These are phyloP conservation scores for Papilio demoleus DNA, from an alignment of 2,888 invertebrate genomes.

Conservation along the genomic window DNA sequence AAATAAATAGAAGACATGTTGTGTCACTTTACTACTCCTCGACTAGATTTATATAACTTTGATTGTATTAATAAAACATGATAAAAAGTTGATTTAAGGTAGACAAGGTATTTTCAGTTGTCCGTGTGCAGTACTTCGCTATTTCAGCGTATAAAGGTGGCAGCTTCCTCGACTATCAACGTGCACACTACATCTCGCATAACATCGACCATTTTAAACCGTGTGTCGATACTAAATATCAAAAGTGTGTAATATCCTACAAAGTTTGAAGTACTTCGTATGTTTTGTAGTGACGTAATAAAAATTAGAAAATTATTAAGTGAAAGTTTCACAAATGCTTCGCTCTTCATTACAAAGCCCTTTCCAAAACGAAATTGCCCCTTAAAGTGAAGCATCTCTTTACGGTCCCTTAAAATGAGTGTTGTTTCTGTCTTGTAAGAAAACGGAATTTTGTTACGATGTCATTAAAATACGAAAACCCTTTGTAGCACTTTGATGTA, in stretches of 20 bases:
- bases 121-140: too few relatives aligned
- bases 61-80: too few relatives aligned
- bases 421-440: conserved; percentile 27
- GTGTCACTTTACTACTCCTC: neutral
- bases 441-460: conserved; percentile 19
- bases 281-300: neutral
- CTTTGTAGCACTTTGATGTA: conserved; percentile 26
- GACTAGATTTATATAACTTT: too few relatives aligned
- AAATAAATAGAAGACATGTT: conserved; percentile 7
- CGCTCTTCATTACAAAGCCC: conserved; percentile 13
- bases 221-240: too few relatives aligned
- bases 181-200: too few relatives aligned
- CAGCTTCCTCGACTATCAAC: too few relatives aligned
- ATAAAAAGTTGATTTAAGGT: too few relatives aligned
- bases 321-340: conserved; percentile 12
- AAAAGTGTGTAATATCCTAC: neutral
- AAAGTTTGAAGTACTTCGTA: neutral
- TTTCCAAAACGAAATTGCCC: conserved; percentile 20
- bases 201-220: too few relatives aligned
- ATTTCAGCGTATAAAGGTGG: too few relatives aligned
- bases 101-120: too few relatives aligned
- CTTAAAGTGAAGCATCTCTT: conserved; percentile 27
- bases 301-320: neutral
- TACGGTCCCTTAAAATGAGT: conserved; percentile 27
- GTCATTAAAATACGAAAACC: conserved; percentile 26